Conservation (phyloP, 1,140 invertebrate genomes). For the Tetramorium alpestre region DNA sequence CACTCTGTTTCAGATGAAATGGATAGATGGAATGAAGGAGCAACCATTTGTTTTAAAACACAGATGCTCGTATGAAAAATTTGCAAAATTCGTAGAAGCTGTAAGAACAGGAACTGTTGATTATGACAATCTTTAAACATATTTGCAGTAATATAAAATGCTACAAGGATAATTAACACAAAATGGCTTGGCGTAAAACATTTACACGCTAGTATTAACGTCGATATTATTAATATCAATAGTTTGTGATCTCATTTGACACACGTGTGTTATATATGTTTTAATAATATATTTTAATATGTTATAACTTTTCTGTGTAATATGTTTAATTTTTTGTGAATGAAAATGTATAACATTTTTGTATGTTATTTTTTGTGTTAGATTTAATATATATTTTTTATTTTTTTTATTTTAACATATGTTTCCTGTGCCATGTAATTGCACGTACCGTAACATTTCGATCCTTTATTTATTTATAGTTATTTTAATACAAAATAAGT, state of each 20-base stretch:
- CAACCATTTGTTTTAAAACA: slow-evolving; percentile 60
- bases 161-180: slow-evolving; percentile 15
- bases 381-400: slow-evolving; percentile 27
- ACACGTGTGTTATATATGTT: not conserved
- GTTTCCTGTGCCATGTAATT: not conserved
- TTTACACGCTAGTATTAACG: slow-evolving; percentile 2
- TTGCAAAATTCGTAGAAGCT: slow-evolving; percentile 56
- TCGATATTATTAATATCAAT: not conserved
- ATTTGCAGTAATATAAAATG: slow-evolving; percentile 7
- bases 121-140: slow-evolving; percentile 57
- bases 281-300: too few relatives aligned
- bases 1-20: slow-evolving; percentile 59
- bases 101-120: slow-evolving; percentile 45
- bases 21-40: slow-evolving; percentile 63
- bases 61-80: slow-evolving; percentile 50
- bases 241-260: not conserved
- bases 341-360: not conserved
- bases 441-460: not conserved
- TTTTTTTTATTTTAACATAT: slow-evolving; percentile 1
- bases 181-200: not conserved
- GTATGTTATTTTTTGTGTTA: not conserved
- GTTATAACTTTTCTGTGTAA: not conserved
- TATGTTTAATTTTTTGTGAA: not conserved
- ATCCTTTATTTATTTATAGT: slow-evolving; percentile 23
- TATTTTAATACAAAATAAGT: slow-evolving; percentile 4